Conservation (phyloP, 1,140 invertebrate species). For the Eciton burchellii region DNA sequence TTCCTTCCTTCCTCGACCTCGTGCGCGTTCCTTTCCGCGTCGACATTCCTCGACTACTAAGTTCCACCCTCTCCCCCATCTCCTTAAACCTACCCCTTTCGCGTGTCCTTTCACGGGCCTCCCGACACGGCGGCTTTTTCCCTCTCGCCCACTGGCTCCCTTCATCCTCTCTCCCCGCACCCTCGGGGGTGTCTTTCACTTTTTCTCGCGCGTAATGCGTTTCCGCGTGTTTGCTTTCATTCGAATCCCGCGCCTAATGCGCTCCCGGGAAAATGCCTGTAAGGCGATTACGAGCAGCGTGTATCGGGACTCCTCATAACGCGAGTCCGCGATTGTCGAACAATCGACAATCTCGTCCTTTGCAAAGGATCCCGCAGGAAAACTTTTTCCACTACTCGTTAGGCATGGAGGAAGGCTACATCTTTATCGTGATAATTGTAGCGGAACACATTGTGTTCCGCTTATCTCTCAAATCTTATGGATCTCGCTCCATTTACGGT, state of each 20-base stretch:
- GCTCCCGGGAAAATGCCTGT: slow-evolving; percentile 48
- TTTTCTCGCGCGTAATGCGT: slow-evolving; percentile 49
- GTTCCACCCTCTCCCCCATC: slow-evolving; percentile 60
- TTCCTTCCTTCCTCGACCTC: slow-evolving; percentile 62
- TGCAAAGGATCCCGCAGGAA: neutral
- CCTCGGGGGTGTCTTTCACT: slow-evolving; percentile 46
- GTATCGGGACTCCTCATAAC: slow-evolving; percentile 32
- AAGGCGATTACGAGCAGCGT: slow-evolving; percentile 7
- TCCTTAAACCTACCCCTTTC: slow-evolving; percentile 45
- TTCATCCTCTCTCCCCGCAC: too few species aligned
- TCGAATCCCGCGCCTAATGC: slow-evolving; percentile 50
- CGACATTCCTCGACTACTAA: slow-evolving; percentile 67
- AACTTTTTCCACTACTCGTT: slow-evolving; percentile 16
- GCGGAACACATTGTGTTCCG: neutral
- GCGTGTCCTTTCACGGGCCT: slow-evolving; percentile 50
- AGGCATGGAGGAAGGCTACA: neutral
- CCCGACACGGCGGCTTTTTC: slow-evolving; percentile 6
- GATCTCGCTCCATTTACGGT: slow-evolving; percentile 22
- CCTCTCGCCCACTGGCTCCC: neutral
- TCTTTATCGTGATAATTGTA: neutral
- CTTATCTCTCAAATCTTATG: slow-evolving; percentile 1
- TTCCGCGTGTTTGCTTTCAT: slow-evolving; percentile 57
- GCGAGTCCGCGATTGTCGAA: neutral
- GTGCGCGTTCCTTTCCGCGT: slow-evolving; percentile 55
- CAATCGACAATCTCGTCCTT: slow-evolving; percentile 18